phyloP scores from a whole-genome alignment of 35 echinoderm and acorn worm genomes.

The Heliocidaris tuberculata region DNA sequence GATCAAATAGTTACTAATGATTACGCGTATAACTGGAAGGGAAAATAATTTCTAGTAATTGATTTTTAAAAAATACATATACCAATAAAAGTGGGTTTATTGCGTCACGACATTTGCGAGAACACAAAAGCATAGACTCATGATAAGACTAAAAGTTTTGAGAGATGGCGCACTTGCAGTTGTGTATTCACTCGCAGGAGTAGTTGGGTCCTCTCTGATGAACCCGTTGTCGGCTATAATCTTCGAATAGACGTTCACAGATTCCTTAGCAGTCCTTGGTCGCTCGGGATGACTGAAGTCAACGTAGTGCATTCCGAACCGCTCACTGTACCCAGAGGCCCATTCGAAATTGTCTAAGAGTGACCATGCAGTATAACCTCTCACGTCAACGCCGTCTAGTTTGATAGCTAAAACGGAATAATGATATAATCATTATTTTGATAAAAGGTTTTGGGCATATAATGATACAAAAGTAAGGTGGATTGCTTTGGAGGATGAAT shows the following conservation, averaged over 20 bases:
- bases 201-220: background rate
- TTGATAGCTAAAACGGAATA: constrained; percentile 52
- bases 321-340: constrained; percentile 66
- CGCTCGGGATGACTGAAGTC: constrained; percentile 69
- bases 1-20: no score
- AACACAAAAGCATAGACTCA: background rate
- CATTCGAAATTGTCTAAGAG: constrained; percentile 86
- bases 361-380: constrained; percentile 77
- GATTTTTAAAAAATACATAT: no score
- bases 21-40: no score
- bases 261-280: constrained; percentile 56
- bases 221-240: constrained; percentile 72
- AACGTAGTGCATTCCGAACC: constrained; percentile 79
- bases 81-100: background rate
- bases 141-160: background rate
- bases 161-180: constrained; percentile 44
- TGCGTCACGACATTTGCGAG: background rate
- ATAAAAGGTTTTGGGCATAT: background rate
- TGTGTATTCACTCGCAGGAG: background rate
- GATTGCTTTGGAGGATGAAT: background rate
- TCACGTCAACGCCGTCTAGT: constrained; percentile 61
- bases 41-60: no score
- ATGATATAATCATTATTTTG: background rate
- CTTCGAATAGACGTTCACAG: constrained; percentile 58
- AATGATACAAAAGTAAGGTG: background rate